Conservation (phyloP, 2,797 vertebrate genomes). For the Nasua narica region DNA sequence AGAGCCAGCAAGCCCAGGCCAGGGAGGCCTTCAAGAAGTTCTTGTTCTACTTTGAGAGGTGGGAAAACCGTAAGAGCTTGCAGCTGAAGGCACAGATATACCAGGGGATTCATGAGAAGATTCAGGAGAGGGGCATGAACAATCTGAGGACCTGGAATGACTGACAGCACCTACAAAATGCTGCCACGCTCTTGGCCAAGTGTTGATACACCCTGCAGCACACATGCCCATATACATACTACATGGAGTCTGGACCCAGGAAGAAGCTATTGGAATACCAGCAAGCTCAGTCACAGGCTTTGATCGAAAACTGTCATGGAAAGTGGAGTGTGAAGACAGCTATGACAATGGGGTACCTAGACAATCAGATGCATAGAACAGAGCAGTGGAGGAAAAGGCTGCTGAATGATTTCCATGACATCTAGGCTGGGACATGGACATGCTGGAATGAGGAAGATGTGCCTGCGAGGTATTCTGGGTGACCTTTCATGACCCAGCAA, state of each 20-base stretch:
- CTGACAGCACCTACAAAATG: slow-evolving; percentile 98
- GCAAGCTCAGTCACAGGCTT: slow-evolving; percentile 98
- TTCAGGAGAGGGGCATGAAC: slow-evolving; percentile 99
- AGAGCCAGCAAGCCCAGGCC: slow-evolving; percentile 99
- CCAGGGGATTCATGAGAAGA: slow-evolving; percentile 99
- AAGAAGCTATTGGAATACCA: slow-evolving; percentile 99
- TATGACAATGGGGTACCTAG: slow-evolving; percentile 96
- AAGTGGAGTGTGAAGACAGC: slow-evolving; percentile 97
- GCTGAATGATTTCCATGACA: slow-evolving; percentile 99
- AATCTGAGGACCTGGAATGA: slow-evolving; percentile 99
- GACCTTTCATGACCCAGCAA: slow-evolving; percentile 78
- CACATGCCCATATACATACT: slow-evolving; percentile 98
- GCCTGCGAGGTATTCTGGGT: slow-evolving; percentile 76
- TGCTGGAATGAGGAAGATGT: slow-evolving; percentile 76
- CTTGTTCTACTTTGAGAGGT: slow-evolving; percentile 99
- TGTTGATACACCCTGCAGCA: slow-evolving; percentile 99
- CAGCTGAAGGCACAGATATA: slow-evolving; percentile 98
- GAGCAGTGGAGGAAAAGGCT: slow-evolving; percentile 97
- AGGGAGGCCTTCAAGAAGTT: slow-evolving; percentile 99
- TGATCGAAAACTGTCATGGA: slow-evolving; percentile 99
- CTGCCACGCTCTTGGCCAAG: slow-evolving; percentile 98
- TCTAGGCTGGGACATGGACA: slow-evolving; percentile 84
- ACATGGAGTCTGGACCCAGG: slow-evolving; percentile 97
- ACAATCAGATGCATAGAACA: slow-evolving; percentile 99
- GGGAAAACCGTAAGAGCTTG: slow-evolving; percentile 99